A percentile compares a stretch with the other conserved stretches of the same genome.
These are phyloP conservation scores for Agrenia bidenticulata DNA, from an alignment of 2,888 invertebrate species.

Conservation along the genomic window DNA sequence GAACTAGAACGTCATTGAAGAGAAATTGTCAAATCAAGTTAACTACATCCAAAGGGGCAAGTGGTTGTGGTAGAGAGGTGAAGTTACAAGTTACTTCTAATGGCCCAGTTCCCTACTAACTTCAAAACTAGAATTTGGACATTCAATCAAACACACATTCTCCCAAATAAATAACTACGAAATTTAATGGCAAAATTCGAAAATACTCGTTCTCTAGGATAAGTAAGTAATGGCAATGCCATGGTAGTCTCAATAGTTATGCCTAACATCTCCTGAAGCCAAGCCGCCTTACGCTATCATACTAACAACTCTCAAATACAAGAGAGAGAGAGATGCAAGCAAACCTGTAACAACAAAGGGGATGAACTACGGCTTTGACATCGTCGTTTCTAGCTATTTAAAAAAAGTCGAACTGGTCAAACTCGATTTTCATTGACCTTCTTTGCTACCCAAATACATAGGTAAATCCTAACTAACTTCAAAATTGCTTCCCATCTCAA, in stretches of 20 bases:
- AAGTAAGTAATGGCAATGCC: too few species aligned
- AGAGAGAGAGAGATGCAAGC: too few species aligned
- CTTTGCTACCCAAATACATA: slow-evolving; percentile 15
- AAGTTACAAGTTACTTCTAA: neutral
- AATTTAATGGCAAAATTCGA: neutral
- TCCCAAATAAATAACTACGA: neutral
- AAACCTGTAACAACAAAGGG: slow-evolving; percentile 9
- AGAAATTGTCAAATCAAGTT: slow-evolving; percentile 12
- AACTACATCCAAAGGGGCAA: neutral
- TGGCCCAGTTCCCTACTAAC: slow-evolving; percentile 22
- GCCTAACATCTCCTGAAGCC: too few species aligned
- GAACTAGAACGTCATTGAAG: slow-evolving; percentile 13
- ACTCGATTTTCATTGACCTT: slow-evolving; percentile 51
- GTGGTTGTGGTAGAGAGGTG: neutral
- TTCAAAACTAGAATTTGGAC: slow-evolving; percentile 15
- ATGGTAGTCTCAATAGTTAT: too few species aligned
- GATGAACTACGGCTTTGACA: slow-evolving; percentile 5
- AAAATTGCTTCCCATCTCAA: too few species aligned
- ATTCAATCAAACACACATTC: slow-evolving; percentile 8
- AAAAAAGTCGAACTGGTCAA: slow-evolving; percentile 35
- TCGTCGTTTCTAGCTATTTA: too few species aligned
- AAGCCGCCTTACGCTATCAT: neutral
- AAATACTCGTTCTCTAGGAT: neutral
- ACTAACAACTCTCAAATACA: too few species aligned
- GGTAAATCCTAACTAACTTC: neutral